phyloP scores from a whole-genome alignment of 2,888 invertebrate genomes.

The Theretra japonica region DNA sequence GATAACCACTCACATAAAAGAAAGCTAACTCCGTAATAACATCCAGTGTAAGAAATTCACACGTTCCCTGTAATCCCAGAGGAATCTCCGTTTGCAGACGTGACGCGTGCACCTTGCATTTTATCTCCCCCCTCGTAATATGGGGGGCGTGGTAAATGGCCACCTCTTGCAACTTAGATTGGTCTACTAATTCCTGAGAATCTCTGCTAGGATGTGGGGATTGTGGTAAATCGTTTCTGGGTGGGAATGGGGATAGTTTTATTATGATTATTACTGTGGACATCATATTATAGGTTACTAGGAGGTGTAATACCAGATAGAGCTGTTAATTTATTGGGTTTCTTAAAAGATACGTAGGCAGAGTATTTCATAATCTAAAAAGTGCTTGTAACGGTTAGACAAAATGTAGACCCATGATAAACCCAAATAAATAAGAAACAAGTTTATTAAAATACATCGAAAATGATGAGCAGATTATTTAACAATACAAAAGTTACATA shows the following conservation, averaged over 20 bases:
- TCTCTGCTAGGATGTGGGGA: slow-evolving; percentile 35
- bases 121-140: slow-evolving; percentile 64
- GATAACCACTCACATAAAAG: not conserved
- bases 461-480: no score
- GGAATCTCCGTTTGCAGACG: slow-evolving; percentile 59
- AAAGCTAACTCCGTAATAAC: slow-evolving; percentile 29
- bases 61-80: slow-evolving; percentile 50
- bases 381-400: no score
- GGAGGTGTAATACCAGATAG: no score
- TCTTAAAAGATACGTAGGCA: no score
- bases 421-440: no score
- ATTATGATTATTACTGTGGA: not conserved
- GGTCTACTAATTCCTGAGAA: slow-evolving; percentile 73
- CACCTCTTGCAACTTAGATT: slow-evolving; percentile 83
- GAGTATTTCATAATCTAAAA: no score
- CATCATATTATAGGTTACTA: no score
- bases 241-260: not conserved
- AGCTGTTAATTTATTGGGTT: no score
- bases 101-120: slow-evolving; percentile 63
- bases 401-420: no score
- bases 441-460: no score
- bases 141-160: slow-evolving; percentile 75
- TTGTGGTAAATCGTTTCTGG: slow-evolving; percentile 11
- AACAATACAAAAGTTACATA: no score
- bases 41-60: slow-evolving; percentile 29